These are phyloP conservation scores for Beris morrisii DNA, from an alignment of 2,888 invertebrate genomes.

Conservation along the genomic window DNA sequence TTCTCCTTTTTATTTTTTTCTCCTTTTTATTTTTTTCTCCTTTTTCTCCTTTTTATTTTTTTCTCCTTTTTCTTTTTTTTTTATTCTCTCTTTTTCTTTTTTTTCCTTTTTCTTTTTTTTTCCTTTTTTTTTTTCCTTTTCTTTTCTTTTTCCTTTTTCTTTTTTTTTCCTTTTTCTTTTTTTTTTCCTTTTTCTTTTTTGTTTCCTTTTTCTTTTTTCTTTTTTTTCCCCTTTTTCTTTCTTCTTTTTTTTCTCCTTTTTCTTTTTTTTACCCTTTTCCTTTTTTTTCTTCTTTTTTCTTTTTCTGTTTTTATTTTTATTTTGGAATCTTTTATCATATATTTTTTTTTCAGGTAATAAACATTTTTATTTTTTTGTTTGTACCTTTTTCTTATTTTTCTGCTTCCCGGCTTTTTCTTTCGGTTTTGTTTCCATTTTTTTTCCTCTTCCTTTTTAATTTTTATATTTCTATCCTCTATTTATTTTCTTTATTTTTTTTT, in stretches of 20 bases:
- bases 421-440: too few species aligned
- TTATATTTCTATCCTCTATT: too few species aligned
- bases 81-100: background rate
- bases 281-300: background rate
- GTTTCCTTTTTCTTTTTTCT: background rate
- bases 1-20: background rate
- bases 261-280: background rate
- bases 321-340: too few species aligned
- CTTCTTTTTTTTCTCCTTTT: conserved; percentile 9
- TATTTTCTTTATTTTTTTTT: too few species aligned
- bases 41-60: too few species aligned
- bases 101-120: background rate
- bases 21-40: background rate
- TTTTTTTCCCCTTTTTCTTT: conserved; percentile 5
- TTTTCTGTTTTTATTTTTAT: background rate
- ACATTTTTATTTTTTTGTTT: too few species aligned
- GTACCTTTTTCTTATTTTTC: too few species aligned
- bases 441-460: too few species aligned
- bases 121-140: background rate
- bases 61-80: too few species aligned
- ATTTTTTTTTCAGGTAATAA: too few species aligned
- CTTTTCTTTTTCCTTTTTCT: background rate
- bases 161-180: background rate
- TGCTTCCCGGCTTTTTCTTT: too few species aligned
- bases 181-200: background rate